These are phyloP conservation scores for Xestia xanthographa DNA, from an alignment of 2,888 invertebrate species.

Conservation along the genomic window DNA sequence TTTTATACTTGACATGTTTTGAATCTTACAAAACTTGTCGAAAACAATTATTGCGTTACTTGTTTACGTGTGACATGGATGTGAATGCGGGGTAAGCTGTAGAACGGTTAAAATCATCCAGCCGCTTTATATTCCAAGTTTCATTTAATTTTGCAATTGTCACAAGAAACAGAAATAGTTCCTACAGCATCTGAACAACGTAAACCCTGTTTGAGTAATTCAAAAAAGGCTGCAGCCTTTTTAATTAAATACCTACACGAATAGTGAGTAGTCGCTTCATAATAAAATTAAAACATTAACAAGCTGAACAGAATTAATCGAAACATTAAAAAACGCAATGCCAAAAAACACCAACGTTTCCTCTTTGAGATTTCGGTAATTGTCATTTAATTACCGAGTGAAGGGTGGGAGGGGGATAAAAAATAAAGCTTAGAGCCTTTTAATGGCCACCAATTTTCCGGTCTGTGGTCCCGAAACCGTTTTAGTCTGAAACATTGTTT, in stretches of 20 bases:
- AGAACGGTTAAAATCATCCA: not conserved
- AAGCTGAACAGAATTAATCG: constrained; percentile 46
- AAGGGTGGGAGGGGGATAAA: constrained; percentile 71
- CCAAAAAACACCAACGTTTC: constrained; percentile 67
- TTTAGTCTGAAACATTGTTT: constrained; percentile 77
- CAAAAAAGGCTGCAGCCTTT: not conserved
- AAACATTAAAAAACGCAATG: constrained; percentile 69
- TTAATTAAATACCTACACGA: not conserved
- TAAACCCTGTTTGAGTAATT: not conserved
- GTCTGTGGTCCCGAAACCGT: constrained; percentile 74
- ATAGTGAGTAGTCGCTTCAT: no score
- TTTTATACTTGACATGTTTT: not conserved
- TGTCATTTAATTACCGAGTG: constrained; percentile 87
- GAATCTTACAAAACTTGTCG: not conserved
- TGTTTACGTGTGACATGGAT: not conserved
- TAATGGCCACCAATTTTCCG: constrained; percentile 83
- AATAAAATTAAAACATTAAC: constrained; percentile 43
- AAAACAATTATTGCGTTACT: not conserved
- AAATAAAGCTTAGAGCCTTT: constrained; percentile 81
- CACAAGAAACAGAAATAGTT: not conserved
- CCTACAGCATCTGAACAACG: not conserved
- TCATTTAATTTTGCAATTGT: not conserved
- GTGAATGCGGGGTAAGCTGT: not conserved
- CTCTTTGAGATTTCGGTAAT: constrained; percentile 81
- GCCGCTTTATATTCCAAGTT: not conserved